Base-by-base conservation (phyloP, 2,888 invertebrate genomes). In the Punctoribates punctum region DNA sequence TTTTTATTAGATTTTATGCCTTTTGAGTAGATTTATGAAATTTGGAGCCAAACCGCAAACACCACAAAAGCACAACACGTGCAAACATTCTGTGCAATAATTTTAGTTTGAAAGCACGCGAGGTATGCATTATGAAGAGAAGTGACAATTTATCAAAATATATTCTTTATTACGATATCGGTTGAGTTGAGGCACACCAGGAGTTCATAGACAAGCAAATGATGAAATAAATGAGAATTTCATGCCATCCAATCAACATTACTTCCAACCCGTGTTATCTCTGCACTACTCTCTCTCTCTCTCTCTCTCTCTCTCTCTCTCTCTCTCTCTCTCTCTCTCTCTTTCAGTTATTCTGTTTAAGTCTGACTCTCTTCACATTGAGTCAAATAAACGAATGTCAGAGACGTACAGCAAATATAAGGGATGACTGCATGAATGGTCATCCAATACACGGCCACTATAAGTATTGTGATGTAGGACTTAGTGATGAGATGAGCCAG, bases 381-480 rank as follows among this genome's bases (percentile, higher is more conserved):
- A 34, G 62, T 62, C 62, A 70, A 11, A 70, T 46, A 70, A 38
- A 42, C 70, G 23, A 70, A 70, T 70, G 70, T 46, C 70, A 70
- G 38, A 65, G 65, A 65, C 29, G 20, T 42, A 42, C 34, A 25
- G 65, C 20, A 70, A 42, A 29, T 70, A 70, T 70, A 42, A 70
- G 70, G 15, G 23, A 62, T 70, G 70, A 70, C 70, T 38, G 70
- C 70, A 70, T 70, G 70, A 70, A 70, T 70, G 70, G 70, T 70
- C 70, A 42, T 42, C 42, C 70, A 70, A 70, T 70, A 46, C 70
- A 70, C 23, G 70, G n/a, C 42, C 70, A 29, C 34, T 65, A 65
- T 65, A 65, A 65, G 65, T 42, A 70, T 70, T 38, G 70, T 70
- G 46, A 70, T 70, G 42, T 70, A 34, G 65, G 38, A 38, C 38